A percentile compares a stretch with the other conserved stretches of the same genome.
Conservation (phyloP, 2,113 vertebrate species). For the Paratilapia polleni region DNA sequence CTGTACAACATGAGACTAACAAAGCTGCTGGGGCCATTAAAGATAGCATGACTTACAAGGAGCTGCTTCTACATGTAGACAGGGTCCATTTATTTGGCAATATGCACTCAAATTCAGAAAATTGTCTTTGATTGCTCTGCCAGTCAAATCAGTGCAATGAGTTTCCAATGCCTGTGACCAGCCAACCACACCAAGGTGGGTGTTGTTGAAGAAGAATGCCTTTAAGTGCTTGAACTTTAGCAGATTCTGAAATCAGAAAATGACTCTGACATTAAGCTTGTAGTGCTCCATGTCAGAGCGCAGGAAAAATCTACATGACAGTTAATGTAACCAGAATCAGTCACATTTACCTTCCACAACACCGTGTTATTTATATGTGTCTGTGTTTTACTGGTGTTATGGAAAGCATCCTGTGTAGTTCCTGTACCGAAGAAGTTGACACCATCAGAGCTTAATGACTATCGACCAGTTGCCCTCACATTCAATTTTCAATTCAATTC, state of each 20-base stretch:
- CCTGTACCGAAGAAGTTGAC: no score
- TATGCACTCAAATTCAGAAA: not conserved
- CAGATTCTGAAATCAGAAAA: not conserved
- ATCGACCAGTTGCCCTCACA: no score
- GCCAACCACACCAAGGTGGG: not conserved
- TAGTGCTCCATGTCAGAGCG: not conserved
- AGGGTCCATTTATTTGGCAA: not conserved
- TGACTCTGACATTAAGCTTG: not conserved
- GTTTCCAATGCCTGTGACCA: not conserved
- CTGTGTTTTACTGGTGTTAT: no score
- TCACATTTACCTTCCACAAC: not conserved
- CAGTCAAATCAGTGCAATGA: not conserved
- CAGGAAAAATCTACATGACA: not conserved
- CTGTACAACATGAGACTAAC: not conserved
- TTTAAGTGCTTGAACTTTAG: not conserved
- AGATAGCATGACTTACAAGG: not conserved
- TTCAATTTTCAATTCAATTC: no score
- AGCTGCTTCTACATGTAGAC: not conserved
- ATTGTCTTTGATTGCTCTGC: not conserved
- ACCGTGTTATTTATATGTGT: not conserved
- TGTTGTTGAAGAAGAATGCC: fast-evolving
- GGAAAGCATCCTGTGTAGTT: no score
- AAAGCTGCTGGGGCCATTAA: not conserved
- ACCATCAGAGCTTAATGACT: no score
- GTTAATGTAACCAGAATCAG: not conserved